Evolutionary conservation across 2,113 vertebrate genomes (phyloP).

Genomic region (Acinonyx jubatus): DNA sequence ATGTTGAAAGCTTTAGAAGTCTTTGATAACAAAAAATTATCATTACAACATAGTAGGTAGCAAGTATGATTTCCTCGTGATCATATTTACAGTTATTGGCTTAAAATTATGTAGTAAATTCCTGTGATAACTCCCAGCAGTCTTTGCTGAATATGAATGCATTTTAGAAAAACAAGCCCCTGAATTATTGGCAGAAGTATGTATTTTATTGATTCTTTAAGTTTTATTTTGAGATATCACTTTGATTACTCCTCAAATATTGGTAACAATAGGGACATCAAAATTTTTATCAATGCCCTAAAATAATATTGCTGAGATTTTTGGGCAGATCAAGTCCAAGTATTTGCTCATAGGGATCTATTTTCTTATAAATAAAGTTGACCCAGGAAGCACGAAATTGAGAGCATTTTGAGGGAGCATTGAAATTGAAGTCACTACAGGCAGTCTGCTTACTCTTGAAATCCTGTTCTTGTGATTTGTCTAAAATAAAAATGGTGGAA

Average conservation of each 20-base stretch:
- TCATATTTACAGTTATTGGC: constrained; percentile 30
- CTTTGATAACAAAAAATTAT: not conserved
- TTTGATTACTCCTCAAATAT: constrained; percentile 76
- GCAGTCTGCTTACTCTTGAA: constrained; percentile 80
- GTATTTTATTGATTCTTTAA: constrained; percentile 66
- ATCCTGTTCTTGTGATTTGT: constrained; percentile 79
- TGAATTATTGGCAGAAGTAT: constrained; percentile 18
- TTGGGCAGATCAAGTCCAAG: constrained; percentile 78
- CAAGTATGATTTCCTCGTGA: not conserved
- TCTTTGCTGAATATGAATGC: not conserved
- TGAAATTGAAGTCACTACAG: constrained; percentile 80
- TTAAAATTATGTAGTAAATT: not conserved
- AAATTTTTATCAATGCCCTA: constrained; percentile 61
- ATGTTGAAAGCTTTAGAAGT: not conserved
- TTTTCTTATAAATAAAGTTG: constrained; percentile 87
- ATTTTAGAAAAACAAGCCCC: not conserved
- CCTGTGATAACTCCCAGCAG: not conserved
- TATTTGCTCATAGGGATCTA: constrained; percentile 82
- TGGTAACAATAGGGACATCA: constrained; percentile 67
- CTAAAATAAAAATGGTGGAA: constrained; percentile 71
- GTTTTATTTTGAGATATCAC: constrained; percentile 81
- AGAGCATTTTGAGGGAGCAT: constrained; percentile 83
- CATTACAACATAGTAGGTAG: not conserved
- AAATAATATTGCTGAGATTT: constrained; percentile 79
- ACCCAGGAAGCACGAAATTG: constrained; percentile 88